Evolutionary conservation across 2,113 vertebrate genomes (phyloP), one percentile per base, ranked within the genome.

Genomic region (Hippoglossus stenolepis): DNA sequence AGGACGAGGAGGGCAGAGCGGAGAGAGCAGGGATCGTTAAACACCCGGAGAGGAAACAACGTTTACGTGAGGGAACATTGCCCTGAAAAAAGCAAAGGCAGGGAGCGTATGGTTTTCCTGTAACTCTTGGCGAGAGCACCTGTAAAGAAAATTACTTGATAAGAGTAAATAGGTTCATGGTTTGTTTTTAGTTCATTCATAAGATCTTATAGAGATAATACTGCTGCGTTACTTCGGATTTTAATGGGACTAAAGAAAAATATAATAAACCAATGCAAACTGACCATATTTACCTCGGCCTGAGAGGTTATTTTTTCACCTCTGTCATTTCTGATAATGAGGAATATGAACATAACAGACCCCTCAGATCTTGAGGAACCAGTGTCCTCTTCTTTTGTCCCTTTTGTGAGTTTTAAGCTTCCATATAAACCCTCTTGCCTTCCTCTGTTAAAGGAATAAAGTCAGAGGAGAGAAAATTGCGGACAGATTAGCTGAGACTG

Each of bases 21-120:
- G 10, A 67, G 23, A 23, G 54, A 75, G 64, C 60, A 66, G 51
- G 40, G 69, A 54, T 64, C 71, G 80, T 86, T 85, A 88, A 89
- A 86, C 77, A 82, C 73, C 61, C 45, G 45, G 35, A 65, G 72
- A 77, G 56, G 80, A 83, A 84, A 77, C 71, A 61, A 20, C n/a
- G 35, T 81, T 76, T 66, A 76, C 70, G 63, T 70, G 54, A 60
- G 58, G 61, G 74, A 89, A 80, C 77, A 74, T 75, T 74, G 31
- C 5, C 23, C 49, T 65, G 15, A 79, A 35, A 76, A 79, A 68
- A 38, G 38, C 21, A 26, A 38, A 49, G 21, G 54, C 24, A 43
- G 58, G 43, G 40, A 76, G 57, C 15, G 68, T 80, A 56, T 69
- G 61, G 45, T 73, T 31, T 63, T 75, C 56, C 51, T 58, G 40